phyloP scores from a whole-genome alignment of 2,113 vertebrate genomes.

The Polypterus senegalus region DNA sequence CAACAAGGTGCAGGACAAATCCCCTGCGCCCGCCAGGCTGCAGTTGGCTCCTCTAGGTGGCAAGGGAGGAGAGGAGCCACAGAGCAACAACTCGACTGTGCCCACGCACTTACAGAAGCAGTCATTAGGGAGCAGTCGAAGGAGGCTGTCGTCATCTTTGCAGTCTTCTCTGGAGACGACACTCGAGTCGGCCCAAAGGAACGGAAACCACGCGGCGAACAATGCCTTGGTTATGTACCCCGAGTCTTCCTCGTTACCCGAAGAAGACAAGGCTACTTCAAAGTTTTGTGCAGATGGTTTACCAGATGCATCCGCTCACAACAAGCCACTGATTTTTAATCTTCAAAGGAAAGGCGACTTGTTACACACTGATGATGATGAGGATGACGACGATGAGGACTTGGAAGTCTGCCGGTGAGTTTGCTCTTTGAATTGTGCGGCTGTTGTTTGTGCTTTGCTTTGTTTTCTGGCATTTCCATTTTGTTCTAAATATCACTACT shows the following conservation, averaged over 20 bases:
- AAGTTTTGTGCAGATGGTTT: too few relatives aligned
- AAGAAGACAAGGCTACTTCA: conserved; percentile 28
- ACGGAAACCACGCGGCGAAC: not conserved
- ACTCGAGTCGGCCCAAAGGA: conserved; percentile 10
- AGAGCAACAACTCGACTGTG: conserved; percentile 14
- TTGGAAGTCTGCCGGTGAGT: conserved; percentile 74
- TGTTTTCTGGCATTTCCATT: not conserved
- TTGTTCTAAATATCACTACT: not conserved
- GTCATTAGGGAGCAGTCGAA: conserved; percentile 10
- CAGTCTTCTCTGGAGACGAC: conserved; percentile 28
- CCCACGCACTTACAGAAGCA: conserved; percentile 15
- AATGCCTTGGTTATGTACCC: conserved; percentile 8
- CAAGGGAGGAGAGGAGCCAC: conserved; percentile 24
- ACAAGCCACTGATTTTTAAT: too few relatives aligned
- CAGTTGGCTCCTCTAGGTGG: conserved; percentile 51
- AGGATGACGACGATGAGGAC: conserved; percentile 39
- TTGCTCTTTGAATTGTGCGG: not conserved
- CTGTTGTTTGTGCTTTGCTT: not conserved
- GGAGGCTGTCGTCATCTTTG: conserved; percentile 24
- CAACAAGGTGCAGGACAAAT: conserved; percentile 28
- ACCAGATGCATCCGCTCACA: too few relatives aligned
- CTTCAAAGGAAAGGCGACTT: conserved; percentile 4
- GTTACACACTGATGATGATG: conserved; percentile 42
- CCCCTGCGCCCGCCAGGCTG: conserved; percentile 27
- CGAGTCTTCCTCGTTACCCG: conserved; percentile 29